Evolutionary conservation across 2,113 vertebrate species (phyloP), one percentile per base, ranked within the genome.

Genomic region (Clupea harengus): DNA sequence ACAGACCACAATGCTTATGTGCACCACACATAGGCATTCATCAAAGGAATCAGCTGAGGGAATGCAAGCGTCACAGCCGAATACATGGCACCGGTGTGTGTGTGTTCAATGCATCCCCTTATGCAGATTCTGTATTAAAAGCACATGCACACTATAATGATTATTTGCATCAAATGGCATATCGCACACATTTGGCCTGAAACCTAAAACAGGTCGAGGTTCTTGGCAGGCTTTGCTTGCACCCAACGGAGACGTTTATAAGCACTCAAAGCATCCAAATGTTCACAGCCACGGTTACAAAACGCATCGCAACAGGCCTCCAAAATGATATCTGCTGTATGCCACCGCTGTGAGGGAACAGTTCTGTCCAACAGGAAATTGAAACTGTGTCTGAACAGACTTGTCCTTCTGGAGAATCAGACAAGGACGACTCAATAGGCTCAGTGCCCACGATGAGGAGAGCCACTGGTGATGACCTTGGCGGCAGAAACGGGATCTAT

Each of bases 401-500:
- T 39, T 78, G 67, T 32, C 25, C 10, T 39, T 78, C 72, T 78
- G 28, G 28, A 32, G 72, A 39, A 39, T 6, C 13, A 17, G 25
- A 28, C 28, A 78, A 13, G 28, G 72, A 15, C 13, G 15, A 78
- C 17, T 78, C 72, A 32, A 44, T 78, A 8, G 72, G 32, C 72
- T 78, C 72, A 39, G 11, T 32, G 28, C 72, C 72, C 32, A 1
- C 72, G 15, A 11, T 44, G 28, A 39, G 28, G 4, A 18, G 25
- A 44, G 72, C 28, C 72, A 32, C 72, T 44, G 72, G 72, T 39
- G 39, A 44, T 78, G 72, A 78, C 72, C 72, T 78, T 78, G 72
- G 2, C 3, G 15, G 72, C 72, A 32, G 72, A 32, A 13, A 15
- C 17, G 72, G 32, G 72, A 39, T 78, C 72, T 32, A 11, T 39